Base-by-base conservation (phyloP, 2,888 invertebrate genomes). In the Philonicus albiceps region DNA sequence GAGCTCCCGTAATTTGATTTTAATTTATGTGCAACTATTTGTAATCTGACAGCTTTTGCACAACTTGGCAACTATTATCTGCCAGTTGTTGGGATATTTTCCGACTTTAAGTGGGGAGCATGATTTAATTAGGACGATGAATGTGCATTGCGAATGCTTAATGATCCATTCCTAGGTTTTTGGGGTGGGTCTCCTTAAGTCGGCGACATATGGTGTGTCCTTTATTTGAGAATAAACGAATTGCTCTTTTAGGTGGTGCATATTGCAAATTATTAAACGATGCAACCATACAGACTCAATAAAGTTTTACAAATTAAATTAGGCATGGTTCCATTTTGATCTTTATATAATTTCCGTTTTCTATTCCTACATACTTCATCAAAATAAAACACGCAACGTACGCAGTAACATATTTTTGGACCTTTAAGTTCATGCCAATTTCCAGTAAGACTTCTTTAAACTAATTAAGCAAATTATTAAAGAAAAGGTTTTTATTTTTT, bases 11-110 rank as follows among this genome's bases (percentile, higher is more conserved):
- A 76, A 76, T 76, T 76, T 76, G 76, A 76, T 76, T 76, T 76
- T 76, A 76, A 76, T 76, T 76, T 76, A 76, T 76, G 37, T 76
- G 76, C 76, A 37, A 76, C 40, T 76, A 76, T 76, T 76, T 76
- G 37, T 76, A 76, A 76, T 76, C 76, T 37, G 76, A 76, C 40
- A 76, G 40, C 76, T 13, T 16, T 22, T 76, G 76, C 34, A 19
- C 37, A 76, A 76, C 19, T 40, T 76, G 22, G 74, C n/a, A 78
- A 64, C 64, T 64, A 64, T 64, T 64, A 64, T 64, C 22, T 27
- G 64, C 64, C 22, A 27, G 64, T 64, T 64, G 64, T 19, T 64
- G 27, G 27, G 64, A 19, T 64, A 64, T 64, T 64, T 64, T 64
- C 19, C 64, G 27, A 64, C 64, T 64, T 64, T 27, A 64, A 64